Base-by-base conservation (phyloP, 2,113 vertebrate genomes). In the Amphiprion ocellaris region DNA sequence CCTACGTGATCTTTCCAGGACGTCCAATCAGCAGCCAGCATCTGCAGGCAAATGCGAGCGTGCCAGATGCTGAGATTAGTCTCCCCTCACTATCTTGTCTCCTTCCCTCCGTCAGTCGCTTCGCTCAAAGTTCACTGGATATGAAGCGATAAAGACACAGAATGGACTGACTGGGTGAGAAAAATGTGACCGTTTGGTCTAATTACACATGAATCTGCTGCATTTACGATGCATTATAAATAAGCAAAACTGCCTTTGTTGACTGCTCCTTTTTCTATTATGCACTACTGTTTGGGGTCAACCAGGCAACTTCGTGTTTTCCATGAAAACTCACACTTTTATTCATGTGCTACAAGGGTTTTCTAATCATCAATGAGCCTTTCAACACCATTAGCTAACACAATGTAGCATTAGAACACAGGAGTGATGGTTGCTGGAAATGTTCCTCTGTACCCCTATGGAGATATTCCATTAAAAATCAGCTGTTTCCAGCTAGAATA, bases 11-110 rank as follows among this genome's bases (percentile, higher is more conserved):
- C 72, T 85, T 90, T 90, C 41, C 78, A 55, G 68, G 62, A 52
- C 14, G 9, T 58, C 65, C 84, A 88, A 90, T 92, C 89, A 90
- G 73, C 33, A 53, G 64, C 60, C 39, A 37, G 70, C 76, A 78
- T 91, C 86, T 90, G 62, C 63, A 76, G 69, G 68, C 73, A 69
- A 84, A 84, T 65, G 69, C 12, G 33, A 62, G 84, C 24, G 52
- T 76, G 74, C 77, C 85, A 89, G 82, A 90, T 87, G 87, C 53
- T 65, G 7, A 71, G 77, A 82, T 91, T 65, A 77, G 39, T 66
- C 62, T 73, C 24, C 50, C 58, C 41, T 72, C 14, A 14, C 74
- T 67, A 56, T 85, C 79, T 69, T 62, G 24, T 64, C 58, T 69
- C 73, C 59, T 75, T 63, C 16, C 47, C 54, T 75, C 46, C 24